A percentile compares a stretch with the other conserved stretches of the same genome.
Conservation (phyloP, 53 echinoderm and acorn worm species). For the Echinometra lucunter region DNA sequence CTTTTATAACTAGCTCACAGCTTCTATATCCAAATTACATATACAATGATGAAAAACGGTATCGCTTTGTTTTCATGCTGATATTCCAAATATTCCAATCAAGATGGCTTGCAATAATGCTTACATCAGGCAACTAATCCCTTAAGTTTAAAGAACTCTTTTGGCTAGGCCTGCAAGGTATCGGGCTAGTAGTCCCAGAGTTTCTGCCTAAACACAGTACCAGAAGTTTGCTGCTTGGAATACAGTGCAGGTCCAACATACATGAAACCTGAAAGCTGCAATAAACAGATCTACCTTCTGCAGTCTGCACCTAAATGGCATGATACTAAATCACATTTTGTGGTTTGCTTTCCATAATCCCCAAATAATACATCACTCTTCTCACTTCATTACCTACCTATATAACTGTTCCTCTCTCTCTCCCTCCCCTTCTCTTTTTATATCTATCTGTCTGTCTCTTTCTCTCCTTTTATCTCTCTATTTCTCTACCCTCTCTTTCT, state of each 20-base stretch:
- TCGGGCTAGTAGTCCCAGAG: neutral
- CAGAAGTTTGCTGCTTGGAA: neutral
- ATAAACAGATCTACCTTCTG: neutral
- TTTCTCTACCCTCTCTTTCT: neutral
- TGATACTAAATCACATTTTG: constrained; percentile 7
- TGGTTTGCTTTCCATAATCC: neutral
- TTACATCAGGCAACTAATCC: neutral
- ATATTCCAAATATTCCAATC: neutral
- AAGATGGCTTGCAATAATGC: neutral
- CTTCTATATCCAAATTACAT: neutral
- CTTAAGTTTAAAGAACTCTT: neutral
- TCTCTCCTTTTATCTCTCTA: neutral
- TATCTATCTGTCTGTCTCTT: no score
- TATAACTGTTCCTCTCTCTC: neutral
- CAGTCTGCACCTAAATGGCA: neutral
- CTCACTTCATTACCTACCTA: neutral
- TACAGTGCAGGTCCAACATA: neutral
- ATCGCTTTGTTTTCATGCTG: neutral
- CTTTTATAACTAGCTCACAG: neutral
- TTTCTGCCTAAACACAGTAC: neutral
- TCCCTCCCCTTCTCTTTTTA: no score
- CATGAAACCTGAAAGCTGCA: neutral
- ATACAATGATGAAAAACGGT: neutral
- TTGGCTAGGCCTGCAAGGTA: neutral
- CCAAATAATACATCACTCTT: neutral